Conservation (phyloP, 2,888 invertebrate species). For the Sacculina carcini region DNA sequence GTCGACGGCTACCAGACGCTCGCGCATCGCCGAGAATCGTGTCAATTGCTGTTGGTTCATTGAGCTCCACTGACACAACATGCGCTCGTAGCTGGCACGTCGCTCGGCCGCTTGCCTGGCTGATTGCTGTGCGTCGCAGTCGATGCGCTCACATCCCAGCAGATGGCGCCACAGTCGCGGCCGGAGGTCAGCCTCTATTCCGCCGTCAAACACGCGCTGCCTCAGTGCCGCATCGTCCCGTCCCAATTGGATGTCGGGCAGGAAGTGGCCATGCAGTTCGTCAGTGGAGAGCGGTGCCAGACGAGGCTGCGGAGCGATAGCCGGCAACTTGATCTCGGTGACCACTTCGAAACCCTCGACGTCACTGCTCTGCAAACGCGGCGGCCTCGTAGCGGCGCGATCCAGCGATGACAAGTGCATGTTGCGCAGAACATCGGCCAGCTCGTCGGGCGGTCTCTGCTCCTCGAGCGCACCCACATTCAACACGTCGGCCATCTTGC, state of each 20-base stretch:
- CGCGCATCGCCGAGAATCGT: constrained; percentile 11
- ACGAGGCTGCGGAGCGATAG: constrained; percentile 8
- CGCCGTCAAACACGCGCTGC: constrained; percentile 12
- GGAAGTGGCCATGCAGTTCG: constrained; percentile 10
- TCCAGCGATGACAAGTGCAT: too few relatives aligned
- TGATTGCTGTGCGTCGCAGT: constrained; percentile 40
- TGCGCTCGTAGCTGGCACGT: constrained; percentile 62
- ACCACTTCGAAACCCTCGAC: constrained; percentile 10
- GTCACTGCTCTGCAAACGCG: not conserved
- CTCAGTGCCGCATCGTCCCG: constrained; percentile 8
- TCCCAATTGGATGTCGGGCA: constrained; percentile 9
- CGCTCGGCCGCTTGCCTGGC: constrained; percentile 38
- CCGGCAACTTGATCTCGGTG: constrained; percentile 11
- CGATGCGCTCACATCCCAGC: constrained; percentile 9
- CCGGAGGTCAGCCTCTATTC: constrained; percentile 12
- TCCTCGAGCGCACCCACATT: constrained; percentile 7
- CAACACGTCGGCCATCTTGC: constrained; percentile 12
- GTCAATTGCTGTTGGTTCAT: constrained; percentile 61
- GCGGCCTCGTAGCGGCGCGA: not conserved
- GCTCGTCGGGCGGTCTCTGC: not conserved
- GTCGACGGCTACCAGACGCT: constrained; percentile 20
- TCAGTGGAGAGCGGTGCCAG: constrained; percentile 10
- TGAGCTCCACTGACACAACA: constrained; percentile 91
- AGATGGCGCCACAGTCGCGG: constrained; percentile 13
- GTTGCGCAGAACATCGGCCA: not conserved